Conservation (phyloP, 2,797 vertebrate species). For the Rhinophrynus dorsalis region DNA sequence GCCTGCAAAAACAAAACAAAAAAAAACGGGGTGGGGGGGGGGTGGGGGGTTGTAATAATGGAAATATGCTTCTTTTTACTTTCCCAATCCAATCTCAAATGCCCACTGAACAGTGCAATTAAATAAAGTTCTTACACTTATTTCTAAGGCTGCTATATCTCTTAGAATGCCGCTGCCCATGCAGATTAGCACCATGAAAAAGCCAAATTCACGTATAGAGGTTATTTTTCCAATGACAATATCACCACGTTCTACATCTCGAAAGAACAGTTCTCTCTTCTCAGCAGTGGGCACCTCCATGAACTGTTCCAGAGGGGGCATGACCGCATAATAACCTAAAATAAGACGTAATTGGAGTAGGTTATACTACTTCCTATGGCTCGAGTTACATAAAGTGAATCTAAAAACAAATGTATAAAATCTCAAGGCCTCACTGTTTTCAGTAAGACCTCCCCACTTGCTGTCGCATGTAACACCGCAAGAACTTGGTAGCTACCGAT, state of each 20-base stretch:
- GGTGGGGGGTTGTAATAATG: no score
- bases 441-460: no score
- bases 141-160: conserved; percentile 87
- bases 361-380: no score
- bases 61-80: no score
- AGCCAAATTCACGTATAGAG: conserved; percentile 92
- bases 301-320: conserved; percentile 91
- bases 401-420: no score
- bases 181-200: conserved; percentile 91
- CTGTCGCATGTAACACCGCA: no score
- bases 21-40: not conserved
- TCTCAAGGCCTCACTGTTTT: no score
- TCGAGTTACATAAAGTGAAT: no score
- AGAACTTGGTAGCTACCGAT: no score
- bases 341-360: no score
- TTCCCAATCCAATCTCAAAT: no score
- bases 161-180: conserved; percentile 81
- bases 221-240: conserved; percentile 88
- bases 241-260: conserved; percentile 89
- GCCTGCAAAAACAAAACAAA: conserved; percentile 65
- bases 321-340: conserved; percentile 84
- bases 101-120: no score
- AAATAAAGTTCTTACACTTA: conserved; percentile 77
- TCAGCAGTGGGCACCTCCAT: conserved; percentile 86
- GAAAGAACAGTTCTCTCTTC: conserved; percentile 83